These are phyloP conservation scores for Parelbella ahira DNA, from an alignment of 2,888 invertebrate species.

Conservation along the genomic window DNA sequence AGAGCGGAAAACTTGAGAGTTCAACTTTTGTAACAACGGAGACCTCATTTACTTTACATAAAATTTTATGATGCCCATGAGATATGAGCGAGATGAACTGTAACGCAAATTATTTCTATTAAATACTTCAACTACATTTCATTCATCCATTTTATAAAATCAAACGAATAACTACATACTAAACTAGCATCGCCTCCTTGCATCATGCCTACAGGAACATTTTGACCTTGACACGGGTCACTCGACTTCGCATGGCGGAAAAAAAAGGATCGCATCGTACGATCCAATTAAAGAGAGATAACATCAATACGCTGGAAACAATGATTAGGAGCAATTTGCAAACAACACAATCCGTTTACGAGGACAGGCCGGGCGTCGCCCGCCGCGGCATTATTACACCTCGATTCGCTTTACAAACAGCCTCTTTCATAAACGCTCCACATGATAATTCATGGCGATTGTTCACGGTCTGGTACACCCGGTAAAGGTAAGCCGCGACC, in stretches of 20 bases:
- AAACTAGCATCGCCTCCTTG: too few relatives aligned
- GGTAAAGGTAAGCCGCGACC: conserved; percentile 74
- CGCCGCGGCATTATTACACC: conserved; percentile 54
- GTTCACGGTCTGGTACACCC: conserved; percentile 75
- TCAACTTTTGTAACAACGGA: too few relatives aligned
- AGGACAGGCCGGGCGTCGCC: conserved; percentile 46
- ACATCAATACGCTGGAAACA: conserved; percentile 38
- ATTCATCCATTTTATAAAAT: too few relatives aligned
- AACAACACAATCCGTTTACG: conserved; percentile 58
- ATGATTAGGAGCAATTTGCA: conserved; percentile 57
- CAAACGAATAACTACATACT: too few relatives aligned
- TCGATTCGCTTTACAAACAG: conserved; percentile 66
- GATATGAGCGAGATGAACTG: too few relatives aligned
- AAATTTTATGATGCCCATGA: too few relatives aligned
- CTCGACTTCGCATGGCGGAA: conserved; percentile 8
- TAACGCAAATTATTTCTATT: too few relatives aligned
- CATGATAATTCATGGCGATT: conserved; percentile 74
- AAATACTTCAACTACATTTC: too few relatives aligned
- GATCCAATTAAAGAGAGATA: conserved; percentile 35
- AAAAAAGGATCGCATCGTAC: conserved; percentile 27
- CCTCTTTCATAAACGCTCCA: conserved; percentile 69
- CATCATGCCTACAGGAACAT: too few relatives aligned
- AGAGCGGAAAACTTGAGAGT: background rate
- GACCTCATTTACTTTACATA: too few relatives aligned
- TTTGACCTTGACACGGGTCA: conserved; percentile 17